Percentiles rank a stretch among this genome's conserved stretches.
These are phyloP conservation scores for Eustalomyia histrio DNA, from an alignment of 2,888 invertebrate genomes.

Conservation along the genomic window DNA sequence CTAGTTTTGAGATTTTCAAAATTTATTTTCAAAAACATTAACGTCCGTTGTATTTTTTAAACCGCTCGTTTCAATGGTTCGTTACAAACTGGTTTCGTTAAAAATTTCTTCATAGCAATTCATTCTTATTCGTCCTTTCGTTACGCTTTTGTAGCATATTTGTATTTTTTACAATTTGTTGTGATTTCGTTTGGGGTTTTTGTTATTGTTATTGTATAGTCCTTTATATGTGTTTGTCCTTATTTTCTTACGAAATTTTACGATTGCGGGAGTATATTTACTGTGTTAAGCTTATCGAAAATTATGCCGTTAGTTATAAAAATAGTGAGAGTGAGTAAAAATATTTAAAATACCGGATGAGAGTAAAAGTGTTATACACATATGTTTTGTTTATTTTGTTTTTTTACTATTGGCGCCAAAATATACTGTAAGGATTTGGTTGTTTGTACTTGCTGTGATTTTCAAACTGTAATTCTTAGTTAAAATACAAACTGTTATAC, in stretches of 20 bases:
- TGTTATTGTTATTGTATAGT: slow-evolving; percentile 57
- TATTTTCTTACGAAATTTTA: slow-evolving; percentile 54
- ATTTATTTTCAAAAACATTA: slow-evolving; percentile 25
- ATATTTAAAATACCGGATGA: slow-evolving; percentile 28
- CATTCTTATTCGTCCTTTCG: slow-evolving; percentile 62
- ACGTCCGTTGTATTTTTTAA: slow-evolving; percentile 63
- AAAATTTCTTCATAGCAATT: slow-evolving; percentile 61
- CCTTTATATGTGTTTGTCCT: slow-evolving; percentile 48
- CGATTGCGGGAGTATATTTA: slow-evolving; percentile 64
- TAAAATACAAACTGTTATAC: background rate
- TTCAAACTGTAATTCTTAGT: slow-evolving; percentile 68
- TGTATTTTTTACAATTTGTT: slow-evolving; percentile 56
- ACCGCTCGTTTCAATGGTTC: slow-evolving; percentile 76
- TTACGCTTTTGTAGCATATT: slow-evolving; percentile 48
- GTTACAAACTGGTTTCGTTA: slow-evolving; percentile 75
- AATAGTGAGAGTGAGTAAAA: background rate
- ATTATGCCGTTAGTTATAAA: slow-evolving; percentile 29
- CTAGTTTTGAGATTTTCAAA: slow-evolving; percentile 28
- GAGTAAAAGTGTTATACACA: slow-evolving; percentile 47
- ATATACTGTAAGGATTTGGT: slow-evolving; percentile 67
- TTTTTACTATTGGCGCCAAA: slow-evolving; percentile 74
- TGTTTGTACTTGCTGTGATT: slow-evolving; percentile 58
- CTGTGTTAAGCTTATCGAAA: slow-evolving; percentile 47
- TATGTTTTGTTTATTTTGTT: slow-evolving; percentile 25
- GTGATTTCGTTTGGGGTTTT: slow-evolving; percentile 60